Evolutionary conservation across 2,797 vertebrate genomes (phyloP).

Genomic region (Bryconaethiops microstoma): DNA sequence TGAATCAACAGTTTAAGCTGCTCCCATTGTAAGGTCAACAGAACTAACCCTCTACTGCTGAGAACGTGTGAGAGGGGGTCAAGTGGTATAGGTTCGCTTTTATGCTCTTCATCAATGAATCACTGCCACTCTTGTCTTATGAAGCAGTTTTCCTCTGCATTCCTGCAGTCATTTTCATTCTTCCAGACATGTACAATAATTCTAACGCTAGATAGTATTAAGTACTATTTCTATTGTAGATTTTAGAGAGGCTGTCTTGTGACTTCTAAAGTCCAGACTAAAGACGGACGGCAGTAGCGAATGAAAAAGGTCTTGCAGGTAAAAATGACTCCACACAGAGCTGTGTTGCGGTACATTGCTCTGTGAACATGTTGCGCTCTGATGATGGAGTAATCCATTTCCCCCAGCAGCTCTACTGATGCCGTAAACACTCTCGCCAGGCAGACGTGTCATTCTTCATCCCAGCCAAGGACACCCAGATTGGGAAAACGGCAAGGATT

Average conservation of each 20-base stretch:
- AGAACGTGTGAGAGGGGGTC: constrained; percentile 39
- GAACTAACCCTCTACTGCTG: constrained; percentile 30
- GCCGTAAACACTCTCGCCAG: constrained; percentile 82
- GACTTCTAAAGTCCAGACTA: constrained; percentile 44
- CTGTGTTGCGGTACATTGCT: constrained; percentile 74
- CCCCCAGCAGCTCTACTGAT: constrained; percentile 72
- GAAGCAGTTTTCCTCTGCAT: constrained; percentile 17
- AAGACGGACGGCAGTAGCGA: constrained; percentile 28
- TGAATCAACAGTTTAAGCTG: constrained; percentile 40
- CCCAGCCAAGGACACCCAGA: constrained; percentile 57
- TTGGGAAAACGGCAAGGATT: constrained; percentile 74
- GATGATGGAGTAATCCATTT: constrained; percentile 85
- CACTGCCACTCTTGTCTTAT: constrained; percentile 22
- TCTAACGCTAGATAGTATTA: neutral
- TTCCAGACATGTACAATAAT: neutral
- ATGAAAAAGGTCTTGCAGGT: constrained; percentile 73
- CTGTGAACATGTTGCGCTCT: constrained; percentile 65
- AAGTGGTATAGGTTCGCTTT: constrained; percentile 34
- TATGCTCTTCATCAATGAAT: constrained; percentile 3
- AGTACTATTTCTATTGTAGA: neutral
- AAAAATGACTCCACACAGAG: constrained; percentile 80
- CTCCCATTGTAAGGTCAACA: constrained; percentile 27
- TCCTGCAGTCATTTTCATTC: neutral
- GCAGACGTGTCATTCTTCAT: constrained; percentile 75
- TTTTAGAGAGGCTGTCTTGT: constrained; percentile 21